Evolutionary conservation across 2,888 invertebrate genomes (phyloP).

Genomic region (Dascillus cervinus): DNA sequence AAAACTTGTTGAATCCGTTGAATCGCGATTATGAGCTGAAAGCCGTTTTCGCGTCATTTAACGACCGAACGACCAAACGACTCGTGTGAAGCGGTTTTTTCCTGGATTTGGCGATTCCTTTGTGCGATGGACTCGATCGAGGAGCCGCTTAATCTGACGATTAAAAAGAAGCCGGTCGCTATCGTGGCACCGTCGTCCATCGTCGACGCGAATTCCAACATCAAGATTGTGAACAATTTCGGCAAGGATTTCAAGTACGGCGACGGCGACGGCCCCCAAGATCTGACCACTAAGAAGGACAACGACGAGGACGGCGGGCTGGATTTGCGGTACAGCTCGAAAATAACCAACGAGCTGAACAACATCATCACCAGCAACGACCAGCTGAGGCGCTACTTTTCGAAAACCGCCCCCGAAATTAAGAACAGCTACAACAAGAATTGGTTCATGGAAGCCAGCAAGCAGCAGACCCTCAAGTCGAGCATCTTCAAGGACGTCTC

Average conservation of each 20-base stretch:
- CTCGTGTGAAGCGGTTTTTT: too few relatives aligned
- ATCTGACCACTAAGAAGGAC: constrained; percentile 34
- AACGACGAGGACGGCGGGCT: constrained; percentile 12
- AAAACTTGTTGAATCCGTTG: constrained; percentile 50
- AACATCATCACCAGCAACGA: constrained; percentile 10
- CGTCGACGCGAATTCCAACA: constrained; percentile 23
- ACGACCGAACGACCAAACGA: too few relatives aligned
- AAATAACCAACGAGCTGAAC: constrained; percentile 9
- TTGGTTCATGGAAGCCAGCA: constrained; percentile 31
- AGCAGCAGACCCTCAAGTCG: constrained; percentile 26
- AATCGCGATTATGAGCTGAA: constrained; percentile 16
- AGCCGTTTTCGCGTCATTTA: constrained; percentile 1
- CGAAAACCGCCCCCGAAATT: constrained; percentile 27
- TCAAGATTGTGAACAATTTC: constrained; percentile 19
- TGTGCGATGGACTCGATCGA: constrained; percentile 26
- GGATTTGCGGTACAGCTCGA: constrained; percentile 5
- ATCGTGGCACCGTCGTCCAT: constrained; percentile 46
- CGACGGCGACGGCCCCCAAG: constrained; percentile 42
- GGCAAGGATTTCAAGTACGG: constrained; percentile 27
- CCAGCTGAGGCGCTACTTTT: constrained; percentile 11
- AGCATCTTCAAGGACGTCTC: constrained; percentile 31
- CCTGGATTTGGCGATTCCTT: too few relatives aligned
- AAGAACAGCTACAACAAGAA: constrained; percentile 40
- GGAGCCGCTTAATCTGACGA: constrained; percentile 45
- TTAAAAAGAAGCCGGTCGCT: constrained; percentile 47